Evolutionary conservation across 2,797 vertebrate genomes (phyloP), one percentile per base, ranked within the genome.

Genomic region (Adelosebastes latens): DNA sequence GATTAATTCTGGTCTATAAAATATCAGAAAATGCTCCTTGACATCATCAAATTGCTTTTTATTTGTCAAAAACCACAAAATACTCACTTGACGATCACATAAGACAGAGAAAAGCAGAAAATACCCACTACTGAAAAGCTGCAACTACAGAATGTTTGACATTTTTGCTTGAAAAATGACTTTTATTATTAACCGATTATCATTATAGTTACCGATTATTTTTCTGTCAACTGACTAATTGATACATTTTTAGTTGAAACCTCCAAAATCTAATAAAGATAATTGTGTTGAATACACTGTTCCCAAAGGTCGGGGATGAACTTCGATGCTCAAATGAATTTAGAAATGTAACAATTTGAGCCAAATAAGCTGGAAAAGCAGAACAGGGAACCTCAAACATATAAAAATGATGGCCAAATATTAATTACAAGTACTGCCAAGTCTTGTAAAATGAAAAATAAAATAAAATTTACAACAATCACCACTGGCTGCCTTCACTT

Each of bases 371-470:
- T 11, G 20, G 2, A 61, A 9, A 13, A 36, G 22, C 2, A 12
- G 1, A 32, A 20, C 20, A 59, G 16, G 18, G n/a, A 49, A 14
- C 7, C 14, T 36, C 0, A 68, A 49, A 34, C 10, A 32, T 31
- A 5, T 4, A 0, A 27, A 61, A 72, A 53, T n/a, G 20, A 63
- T 8, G 29, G 0, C 6, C 0, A 36, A n/a, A 72, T 31, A 31
- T 31, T 0, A 27, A 29, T 20, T 12, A 1, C 1, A 32, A 55
- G 4, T 31, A 1, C 16, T 8, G 20, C 13, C 2, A 13, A 22
- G 22, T 61, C 13, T 68, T 36, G 27, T 24, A 16, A 69, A 69
- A 60, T 18, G 7, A n/a, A 20, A 61, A 61, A 61, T 24, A 0
- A 61, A 34, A n/a, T 60, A 31, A 20, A 25, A 53, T 56, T 42